Conservation (phyloP, 2,797 vertebrate genomes). For the Odontamblyopus lacepedii region DNA sequence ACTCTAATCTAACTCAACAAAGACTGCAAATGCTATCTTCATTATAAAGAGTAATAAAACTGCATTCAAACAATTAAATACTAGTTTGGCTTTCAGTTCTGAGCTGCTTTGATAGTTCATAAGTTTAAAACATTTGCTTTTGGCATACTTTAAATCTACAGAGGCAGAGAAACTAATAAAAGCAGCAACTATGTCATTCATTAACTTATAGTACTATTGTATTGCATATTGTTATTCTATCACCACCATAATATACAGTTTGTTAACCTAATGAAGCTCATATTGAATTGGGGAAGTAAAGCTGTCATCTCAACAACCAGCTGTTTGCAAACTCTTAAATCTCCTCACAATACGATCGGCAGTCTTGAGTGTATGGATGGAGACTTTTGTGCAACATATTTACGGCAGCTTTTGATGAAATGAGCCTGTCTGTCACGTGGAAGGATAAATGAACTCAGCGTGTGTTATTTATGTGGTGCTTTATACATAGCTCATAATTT, state of each 20-base stretch:
- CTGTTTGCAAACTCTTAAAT: constrained; percentile 12
- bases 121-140: too few species aligned
- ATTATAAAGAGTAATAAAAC: too few species aligned
- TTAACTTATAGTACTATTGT: neutral
- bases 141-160: neutral
- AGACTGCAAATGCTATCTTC: too few species aligned
- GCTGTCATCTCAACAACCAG: constrained; percentile 15
- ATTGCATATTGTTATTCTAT: neutral
- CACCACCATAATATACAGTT: constrained; percentile 4
- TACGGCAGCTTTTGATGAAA: constrained; percentile 13
- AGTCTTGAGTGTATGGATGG: neutral
- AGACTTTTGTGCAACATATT: constrained; percentile 16
- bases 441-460: constrained; percentile 44
- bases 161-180: neutral
- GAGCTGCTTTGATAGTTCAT: too few species aligned
- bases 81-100: too few species aligned
- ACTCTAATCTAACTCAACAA: too few species aligned
- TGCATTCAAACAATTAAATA: too few species aligned
- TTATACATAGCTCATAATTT: constrained; percentile 51
- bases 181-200: neutral
- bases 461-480: constrained; percentile 21
- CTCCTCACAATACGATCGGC: constrained; percentile 14
- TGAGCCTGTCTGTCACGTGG: constrained; percentile 1
- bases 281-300: neutral
- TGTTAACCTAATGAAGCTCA: constrained; percentile 3